Conservation (phyloP, 2,113 vertebrate species). For the Neofelis nebulosa region DNA sequence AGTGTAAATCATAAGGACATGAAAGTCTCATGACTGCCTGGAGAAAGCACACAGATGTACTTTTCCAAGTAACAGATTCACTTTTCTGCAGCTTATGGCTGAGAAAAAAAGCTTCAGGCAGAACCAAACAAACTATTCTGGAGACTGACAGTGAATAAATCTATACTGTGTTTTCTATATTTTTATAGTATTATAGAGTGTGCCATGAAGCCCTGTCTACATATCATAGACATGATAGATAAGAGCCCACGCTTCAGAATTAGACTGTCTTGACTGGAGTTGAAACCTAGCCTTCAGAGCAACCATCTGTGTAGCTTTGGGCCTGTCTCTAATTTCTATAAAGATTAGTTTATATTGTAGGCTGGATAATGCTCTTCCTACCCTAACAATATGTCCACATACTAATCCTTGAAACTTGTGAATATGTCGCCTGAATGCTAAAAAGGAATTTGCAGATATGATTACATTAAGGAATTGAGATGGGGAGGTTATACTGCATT, state of each 20-base stretch:
- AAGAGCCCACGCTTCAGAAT: not conserved
- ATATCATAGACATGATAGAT: not conserved
- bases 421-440: not conserved
- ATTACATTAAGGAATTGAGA: not conserved
- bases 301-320: not conserved
- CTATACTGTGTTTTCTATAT: not conserved
- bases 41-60: conserved; percentile 13
- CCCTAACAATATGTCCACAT: not conserved
- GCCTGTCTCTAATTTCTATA: not conserved
- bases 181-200: not conserved
- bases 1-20: conserved; percentile 53
- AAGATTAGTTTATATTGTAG: not conserved
- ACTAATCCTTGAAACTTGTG: not conserved
- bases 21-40: not conserved
- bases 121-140: not conserved
- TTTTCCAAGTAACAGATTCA: conserved; percentile 25
- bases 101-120: not conserved
- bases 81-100: not conserved
- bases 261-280: not conserved
- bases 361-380: not conserved
- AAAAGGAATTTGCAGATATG: not conserved
- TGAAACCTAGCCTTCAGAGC: not conserved
- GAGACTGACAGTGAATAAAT: not conserved
- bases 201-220: not conserved
- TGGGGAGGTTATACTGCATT: not conserved